Conservation (phyloP, 1,140 invertebrate genomes). For the Coptotermes formosanus region DNA sequence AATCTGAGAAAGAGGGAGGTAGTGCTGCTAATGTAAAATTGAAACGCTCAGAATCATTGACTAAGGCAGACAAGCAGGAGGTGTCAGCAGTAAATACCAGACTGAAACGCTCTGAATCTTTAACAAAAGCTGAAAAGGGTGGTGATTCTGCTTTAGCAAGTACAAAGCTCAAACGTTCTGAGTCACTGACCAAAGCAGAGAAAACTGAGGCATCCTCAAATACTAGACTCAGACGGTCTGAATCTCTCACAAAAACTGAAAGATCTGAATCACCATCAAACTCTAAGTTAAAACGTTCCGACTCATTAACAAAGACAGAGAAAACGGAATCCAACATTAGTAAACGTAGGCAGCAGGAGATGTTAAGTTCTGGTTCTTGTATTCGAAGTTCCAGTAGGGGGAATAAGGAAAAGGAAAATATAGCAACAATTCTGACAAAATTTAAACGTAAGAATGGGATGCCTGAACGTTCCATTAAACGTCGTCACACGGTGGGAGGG, state of each 20-base stretch:
- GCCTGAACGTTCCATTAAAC: conserved; percentile 74
- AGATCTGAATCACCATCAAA: conserved; percentile 40
- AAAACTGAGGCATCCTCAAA: conserved; percentile 38
- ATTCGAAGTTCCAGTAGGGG: conserved; percentile 41
- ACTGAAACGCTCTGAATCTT: conserved; percentile 56
- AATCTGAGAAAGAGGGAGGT: background rate
- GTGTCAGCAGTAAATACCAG: conserved; percentile 39
- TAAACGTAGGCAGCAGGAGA: conserved; percentile 63
- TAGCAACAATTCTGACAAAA: conserved; percentile 49
- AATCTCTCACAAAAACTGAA: conserved; percentile 73
- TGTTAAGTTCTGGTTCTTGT: conserved; percentile 48
- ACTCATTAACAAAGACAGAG: conserved; percentile 73
- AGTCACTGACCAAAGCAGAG: conserved; percentile 42
- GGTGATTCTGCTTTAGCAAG: conserved; percentile 38
- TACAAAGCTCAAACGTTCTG: conserved; percentile 40
- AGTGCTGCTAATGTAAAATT: conserved; percentile 37
- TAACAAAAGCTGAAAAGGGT: conserved; percentile 52
- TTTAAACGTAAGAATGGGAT: conserved; percentile 72
- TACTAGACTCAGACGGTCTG: conserved; percentile 58
- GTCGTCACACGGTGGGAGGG: conserved; percentile 88
- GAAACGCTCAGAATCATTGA: conserved; percentile 61
- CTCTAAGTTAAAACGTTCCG: conserved; percentile 58
- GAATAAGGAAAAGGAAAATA: conserved; percentile 36
- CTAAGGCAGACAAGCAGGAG: conserved; percentile 51
- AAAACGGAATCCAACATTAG: conserved; percentile 79